Percentiles rank a stretch among this genome's conserved stretches.
Conservation (phyloP, 2,113 vertebrate genomes). For the Genyomyrus donnyi region DNA sequence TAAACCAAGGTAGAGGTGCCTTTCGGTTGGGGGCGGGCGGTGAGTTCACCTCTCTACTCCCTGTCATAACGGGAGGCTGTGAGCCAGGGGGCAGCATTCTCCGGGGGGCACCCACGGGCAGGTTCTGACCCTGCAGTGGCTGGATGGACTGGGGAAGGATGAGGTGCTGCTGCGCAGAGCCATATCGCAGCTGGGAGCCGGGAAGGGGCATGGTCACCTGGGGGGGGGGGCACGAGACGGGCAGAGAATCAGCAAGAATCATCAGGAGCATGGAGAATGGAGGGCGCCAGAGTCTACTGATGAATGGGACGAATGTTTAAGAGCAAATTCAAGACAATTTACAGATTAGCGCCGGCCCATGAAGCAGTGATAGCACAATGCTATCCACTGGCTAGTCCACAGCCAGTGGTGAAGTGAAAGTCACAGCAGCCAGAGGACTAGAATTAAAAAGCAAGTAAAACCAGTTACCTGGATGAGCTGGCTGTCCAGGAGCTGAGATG, state of each 20-base stretch:
- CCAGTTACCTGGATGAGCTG: conserved; percentile 85
- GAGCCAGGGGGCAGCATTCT: conserved; percentile 83
- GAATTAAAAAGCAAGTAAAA: not conserved
- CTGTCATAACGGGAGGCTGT: conserved; percentile 75
- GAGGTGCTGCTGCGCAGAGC: conserved; percentile 92
- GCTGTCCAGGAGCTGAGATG: conserved; percentile 95
- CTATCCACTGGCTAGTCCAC: not conserved
- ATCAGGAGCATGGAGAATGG: not conserved
- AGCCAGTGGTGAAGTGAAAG: not conserved
- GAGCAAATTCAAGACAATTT: not conserved
- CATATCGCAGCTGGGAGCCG: conserved; percentile 90
- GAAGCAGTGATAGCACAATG: not conserved
- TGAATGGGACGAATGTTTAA: not conserved
- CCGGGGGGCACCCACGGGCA: conserved; percentile 81
- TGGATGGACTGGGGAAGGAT: conserved; percentile 94
- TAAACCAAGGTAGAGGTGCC: not conserved
- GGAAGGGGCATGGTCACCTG: conserved; percentile 93
- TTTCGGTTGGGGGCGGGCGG: not conserved
- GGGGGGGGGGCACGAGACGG: not conserved
- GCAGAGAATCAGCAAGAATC: not conserved
- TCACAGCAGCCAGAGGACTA: not conserved
- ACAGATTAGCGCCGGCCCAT: not conserved
- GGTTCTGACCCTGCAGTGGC: conserved; percentile 89
- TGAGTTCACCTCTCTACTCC: conserved; percentile 78
- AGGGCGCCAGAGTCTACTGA: not conserved